Evolutionary conservation across 2,113 vertebrate genomes (phyloP).

Genomic region (Cervus canadensis): DNA sequence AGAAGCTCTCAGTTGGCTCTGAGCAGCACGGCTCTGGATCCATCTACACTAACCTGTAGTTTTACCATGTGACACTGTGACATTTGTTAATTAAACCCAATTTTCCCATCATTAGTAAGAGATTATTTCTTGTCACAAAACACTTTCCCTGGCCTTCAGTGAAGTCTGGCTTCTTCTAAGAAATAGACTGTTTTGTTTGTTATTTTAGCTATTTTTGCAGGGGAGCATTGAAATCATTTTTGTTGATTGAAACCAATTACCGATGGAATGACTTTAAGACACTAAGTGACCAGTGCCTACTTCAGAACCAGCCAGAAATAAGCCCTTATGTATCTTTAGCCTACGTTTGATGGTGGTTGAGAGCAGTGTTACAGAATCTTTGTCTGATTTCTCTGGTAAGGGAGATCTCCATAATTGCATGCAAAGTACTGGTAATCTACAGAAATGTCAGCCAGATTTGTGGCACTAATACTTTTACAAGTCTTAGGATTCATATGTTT

Average conservation of each 20-base stretch:
- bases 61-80: neutral
- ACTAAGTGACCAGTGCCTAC: neutral
- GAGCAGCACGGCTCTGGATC: neutral
- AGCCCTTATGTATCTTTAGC: neutral
- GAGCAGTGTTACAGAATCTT: neutral
- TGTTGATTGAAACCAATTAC: neutral
- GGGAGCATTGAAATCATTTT: neutral
- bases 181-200: neutral
- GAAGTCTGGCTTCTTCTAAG: neutral
- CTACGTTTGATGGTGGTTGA: neutral
- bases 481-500: neutral
- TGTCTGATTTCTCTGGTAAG: neutral
- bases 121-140: neutral
- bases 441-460: conserved; percentile 5
- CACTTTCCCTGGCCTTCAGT: neutral
- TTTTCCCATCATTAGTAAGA: neutral
- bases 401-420: conserved; percentile 1
- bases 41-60: neutral
- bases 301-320: neutral
- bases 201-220: neutral
- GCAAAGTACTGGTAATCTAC: neutral
- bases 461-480: conserved; percentile 1
- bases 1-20: neutral
- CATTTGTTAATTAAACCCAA: neutral
- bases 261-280: neutral